Percentiles rank a stretch among this genome's conserved stretches.
Conservation (phyloP, 1,140 invertebrate species). For the Saxidomus purpurata region DNA sequence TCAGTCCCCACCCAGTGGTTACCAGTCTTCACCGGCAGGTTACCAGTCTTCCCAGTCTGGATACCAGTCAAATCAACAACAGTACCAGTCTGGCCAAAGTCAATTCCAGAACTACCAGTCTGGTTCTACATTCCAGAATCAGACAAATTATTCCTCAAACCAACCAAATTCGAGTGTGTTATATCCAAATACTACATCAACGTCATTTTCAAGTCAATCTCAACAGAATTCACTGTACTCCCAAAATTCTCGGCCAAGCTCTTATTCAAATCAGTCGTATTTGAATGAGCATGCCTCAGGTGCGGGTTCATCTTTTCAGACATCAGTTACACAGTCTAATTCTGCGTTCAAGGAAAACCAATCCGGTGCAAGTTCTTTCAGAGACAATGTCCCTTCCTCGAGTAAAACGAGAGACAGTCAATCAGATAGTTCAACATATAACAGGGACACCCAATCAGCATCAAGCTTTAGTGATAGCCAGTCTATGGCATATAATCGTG, state of each 20-base stretch:
- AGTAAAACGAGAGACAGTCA: constrained; percentile 54
- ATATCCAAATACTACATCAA: constrained; percentile 63
- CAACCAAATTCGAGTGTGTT: constrained; percentile 69
- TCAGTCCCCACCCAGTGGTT: constrained; percentile 55
- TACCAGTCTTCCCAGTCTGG: constrained; percentile 41
- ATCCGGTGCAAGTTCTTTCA: constrained; percentile 63
- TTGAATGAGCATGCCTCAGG: constrained; percentile 55
- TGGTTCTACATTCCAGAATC: constrained; percentile 76
- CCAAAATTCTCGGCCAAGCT: constrained; percentile 47
- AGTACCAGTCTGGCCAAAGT: constrained; percentile 56
- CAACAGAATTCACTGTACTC: constrained; percentile 57
- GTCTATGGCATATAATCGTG: constrained; percentile 68
- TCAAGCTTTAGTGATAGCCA: constrained; percentile 73
- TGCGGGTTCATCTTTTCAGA: constrained; percentile 57
- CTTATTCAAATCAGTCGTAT: constrained; percentile 56
- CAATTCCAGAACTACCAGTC: constrained; percentile 73
- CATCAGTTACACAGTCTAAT: constrained; percentile 58
- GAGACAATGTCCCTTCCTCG: constrained; percentile 59
- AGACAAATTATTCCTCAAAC: constrained; percentile 72
- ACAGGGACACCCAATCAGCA: constrained; percentile 67
- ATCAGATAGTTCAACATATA: constrained; percentile 37
- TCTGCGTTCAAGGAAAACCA: constrained; percentile 64
- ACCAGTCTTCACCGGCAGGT: constrained; percentile 37
- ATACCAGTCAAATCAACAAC: constrained; percentile 65
- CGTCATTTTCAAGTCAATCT: constrained; percentile 54